Evolutionary conservation across 1,140 invertebrate species (phyloP).

Genomic region (Hydropsyche tenuis): DNA sequence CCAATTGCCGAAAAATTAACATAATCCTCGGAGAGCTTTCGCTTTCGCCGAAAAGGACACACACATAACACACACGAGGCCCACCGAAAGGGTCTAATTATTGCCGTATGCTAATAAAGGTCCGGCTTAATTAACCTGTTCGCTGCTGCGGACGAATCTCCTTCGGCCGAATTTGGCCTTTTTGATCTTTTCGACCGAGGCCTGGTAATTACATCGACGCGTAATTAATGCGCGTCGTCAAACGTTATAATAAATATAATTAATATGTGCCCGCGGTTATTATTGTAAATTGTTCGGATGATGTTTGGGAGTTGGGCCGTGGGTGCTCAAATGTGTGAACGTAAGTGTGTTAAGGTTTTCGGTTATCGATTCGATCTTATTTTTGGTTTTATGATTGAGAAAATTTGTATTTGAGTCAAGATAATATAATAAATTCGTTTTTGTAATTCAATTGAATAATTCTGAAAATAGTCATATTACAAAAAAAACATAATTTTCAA

Average conservation of each 20-base stretch:
- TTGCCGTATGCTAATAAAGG: constrained; percentile 10
- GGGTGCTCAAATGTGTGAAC: too few relatives aligned
- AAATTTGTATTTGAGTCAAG: too few relatives aligned
- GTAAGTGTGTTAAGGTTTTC: too few relatives aligned
- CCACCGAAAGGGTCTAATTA: constrained; percentile 17
- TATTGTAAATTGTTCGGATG: not conserved
- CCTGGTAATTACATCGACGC: not conserved
- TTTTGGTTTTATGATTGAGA: too few relatives aligned
- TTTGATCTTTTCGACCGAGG: not conserved
- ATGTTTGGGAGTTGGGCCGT: too few relatives aligned
- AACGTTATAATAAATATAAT: not conserved
- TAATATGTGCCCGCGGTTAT: not conserved
- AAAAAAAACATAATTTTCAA: too few relatives aligned
- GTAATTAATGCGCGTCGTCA: not conserved
- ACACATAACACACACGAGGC: not conserved
- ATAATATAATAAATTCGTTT: too few relatives aligned
- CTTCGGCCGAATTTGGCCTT: not conserved
- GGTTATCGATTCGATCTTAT: too few relatives aligned
- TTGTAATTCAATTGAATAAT: too few relatives aligned
- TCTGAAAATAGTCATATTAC: too few relatives aligned
- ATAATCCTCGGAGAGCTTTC: constrained; percentile 11
- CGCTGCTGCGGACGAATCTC: not conserved
- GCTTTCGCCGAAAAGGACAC: not conserved
- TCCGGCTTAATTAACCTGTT: constrained; percentile 20
- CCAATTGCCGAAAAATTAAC: not conserved